A percentile compares a stretch with the other conserved stretches of the same genome.
These are phyloP conservation scores for Laspeyria flexula DNA, from an alignment of 2,888 invertebrate species.

Conservation along the genomic window DNA sequence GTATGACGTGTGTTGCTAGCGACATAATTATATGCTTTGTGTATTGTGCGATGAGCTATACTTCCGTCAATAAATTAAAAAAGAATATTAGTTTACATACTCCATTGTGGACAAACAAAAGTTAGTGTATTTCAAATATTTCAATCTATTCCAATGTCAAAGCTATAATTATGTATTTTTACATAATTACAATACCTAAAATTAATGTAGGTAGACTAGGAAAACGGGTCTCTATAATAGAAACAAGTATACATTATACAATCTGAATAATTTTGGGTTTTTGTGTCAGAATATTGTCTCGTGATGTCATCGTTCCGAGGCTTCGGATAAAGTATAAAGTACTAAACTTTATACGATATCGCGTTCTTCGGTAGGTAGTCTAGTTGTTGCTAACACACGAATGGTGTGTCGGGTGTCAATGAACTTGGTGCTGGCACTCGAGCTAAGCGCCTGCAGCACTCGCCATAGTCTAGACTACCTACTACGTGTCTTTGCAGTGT, in stretches of 20 bases:
- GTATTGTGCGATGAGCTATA: too few relatives aligned
- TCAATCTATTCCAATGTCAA: neutral
- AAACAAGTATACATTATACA: slow-evolving; percentile 4
- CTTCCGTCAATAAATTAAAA: too few relatives aligned
- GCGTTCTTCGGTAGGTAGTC: neutral
- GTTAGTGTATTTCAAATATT: too few relatives aligned
- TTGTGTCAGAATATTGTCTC: slow-evolving; percentile 16
- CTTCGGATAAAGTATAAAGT: slow-evolving; percentile 8
- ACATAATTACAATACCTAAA: too few relatives aligned
- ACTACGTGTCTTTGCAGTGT: slow-evolving; percentile 20
- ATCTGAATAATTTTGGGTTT: slow-evolving; percentile 14
- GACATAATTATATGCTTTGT: too few relatives aligned
- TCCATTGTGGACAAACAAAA: too few relatives aligned
- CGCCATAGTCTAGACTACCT: slow-evolving; percentile 36
- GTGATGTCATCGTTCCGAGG: slow-evolving; percentile 31
- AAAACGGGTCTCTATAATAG: neutral
- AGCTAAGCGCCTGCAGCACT: slow-evolving; percentile 24
- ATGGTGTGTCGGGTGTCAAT: slow-evolving; percentile 51
- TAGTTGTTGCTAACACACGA: slow-evolving; percentile 41
- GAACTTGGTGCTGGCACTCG: slow-evolving; percentile 49
- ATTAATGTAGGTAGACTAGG: too few relatives aligned
- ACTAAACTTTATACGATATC: slow-evolving; percentile 2
- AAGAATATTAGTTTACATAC: neutral
- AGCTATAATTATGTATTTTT: too few relatives aligned
- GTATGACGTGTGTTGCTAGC: too few relatives aligned